phyloP scores from a whole-genome alignment of 1,140 invertebrate genomes.

The Zaprionus africanus region DNA sequence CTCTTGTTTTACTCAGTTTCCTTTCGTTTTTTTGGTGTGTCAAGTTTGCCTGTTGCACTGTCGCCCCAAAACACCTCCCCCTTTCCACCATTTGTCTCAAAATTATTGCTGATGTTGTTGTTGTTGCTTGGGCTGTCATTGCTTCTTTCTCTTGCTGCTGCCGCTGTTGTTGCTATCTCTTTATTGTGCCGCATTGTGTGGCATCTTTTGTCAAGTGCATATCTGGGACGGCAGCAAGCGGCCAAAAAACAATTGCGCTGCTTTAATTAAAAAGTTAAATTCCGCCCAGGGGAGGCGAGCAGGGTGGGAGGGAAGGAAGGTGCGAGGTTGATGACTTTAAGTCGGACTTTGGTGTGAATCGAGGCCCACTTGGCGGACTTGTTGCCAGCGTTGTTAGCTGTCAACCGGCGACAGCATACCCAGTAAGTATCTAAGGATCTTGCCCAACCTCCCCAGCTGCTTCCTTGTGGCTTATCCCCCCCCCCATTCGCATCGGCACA shows the following conservation, averaged over 20 bases:
- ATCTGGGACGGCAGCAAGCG: constrained; percentile 31
- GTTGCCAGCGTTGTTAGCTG: constrained; percentile 44
- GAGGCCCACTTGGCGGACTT: constrained; percentile 16
- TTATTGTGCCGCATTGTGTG: constrained; percentile 39
- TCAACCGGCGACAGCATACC: constrained; percentile 5
- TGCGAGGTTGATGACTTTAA: constrained; percentile 11
- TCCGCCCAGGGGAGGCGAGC: constrained; percentile 19
- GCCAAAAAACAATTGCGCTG: constrained; percentile 63
- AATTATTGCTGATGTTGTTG: constrained; percentile 40
- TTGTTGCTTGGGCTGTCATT: constrained; percentile 22
- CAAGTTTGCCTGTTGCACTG: constrained; percentile 74
- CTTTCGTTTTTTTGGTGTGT: constrained; percentile 39
- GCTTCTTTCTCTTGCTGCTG: constrained; percentile 20
- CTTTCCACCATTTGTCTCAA: constrained; percentile 8
- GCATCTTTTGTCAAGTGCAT: constrained; percentile 45
- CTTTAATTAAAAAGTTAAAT: constrained; percentile 80
- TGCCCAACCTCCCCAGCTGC: neutral
- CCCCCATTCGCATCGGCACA: constrained; percentile 25
- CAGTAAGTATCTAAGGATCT: too few relatives aligned
- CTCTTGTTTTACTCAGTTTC: constrained; percentile 32
- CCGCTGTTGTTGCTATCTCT: constrained; percentile 5
- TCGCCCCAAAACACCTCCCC: too few relatives aligned
- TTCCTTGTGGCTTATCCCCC: neutral
- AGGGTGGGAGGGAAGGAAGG: neutral
- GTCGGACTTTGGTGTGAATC: constrained; percentile 12